phyloP scores from a whole-genome alignment of 2,113 vertebrate genomes.

The Paralichthys olivaceus region DNA sequence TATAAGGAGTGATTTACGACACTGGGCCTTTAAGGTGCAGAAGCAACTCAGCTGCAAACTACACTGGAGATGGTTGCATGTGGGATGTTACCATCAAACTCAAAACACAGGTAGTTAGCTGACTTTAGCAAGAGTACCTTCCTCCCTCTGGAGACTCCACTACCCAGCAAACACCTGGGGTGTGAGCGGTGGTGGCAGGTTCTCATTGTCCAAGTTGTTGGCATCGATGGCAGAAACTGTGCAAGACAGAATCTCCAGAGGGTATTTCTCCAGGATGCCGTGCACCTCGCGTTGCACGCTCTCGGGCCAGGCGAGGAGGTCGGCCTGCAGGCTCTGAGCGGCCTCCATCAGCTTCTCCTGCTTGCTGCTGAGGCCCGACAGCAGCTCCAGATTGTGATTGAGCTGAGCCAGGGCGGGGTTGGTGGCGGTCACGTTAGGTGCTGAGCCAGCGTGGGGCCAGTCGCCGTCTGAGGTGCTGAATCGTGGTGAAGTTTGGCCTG shows the following conservation, averaged over 20 bases:
- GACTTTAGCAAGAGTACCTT: constrained; percentile 13
- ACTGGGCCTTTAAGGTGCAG: constrained; percentile 7
- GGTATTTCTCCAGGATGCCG: constrained; percentile 90
- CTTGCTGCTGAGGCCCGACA: constrained; percentile 87
- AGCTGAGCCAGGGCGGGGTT: constrained; percentile 89
- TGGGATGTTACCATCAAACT: not conserved
- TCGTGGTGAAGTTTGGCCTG: constrained; percentile 88
- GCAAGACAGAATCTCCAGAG: constrained; percentile 86
- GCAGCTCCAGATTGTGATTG: constrained; percentile 89
- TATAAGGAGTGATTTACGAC: not conserved
- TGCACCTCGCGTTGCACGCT: constrained; percentile 88
- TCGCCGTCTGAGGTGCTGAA: constrained; percentile 81
- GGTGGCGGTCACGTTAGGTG: constrained; percentile 71
- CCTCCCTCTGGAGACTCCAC: not conserved
- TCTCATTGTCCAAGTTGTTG: constrained; percentile 91
- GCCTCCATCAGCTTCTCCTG: constrained; percentile 89
- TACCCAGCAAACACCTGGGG: constrained; percentile 93
- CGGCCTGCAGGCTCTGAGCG: constrained; percentile 89
- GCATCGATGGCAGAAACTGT: constrained; percentile 90
- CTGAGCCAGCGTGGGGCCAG: constrained; percentile 71
- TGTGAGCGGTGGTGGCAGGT: constrained; percentile 90
- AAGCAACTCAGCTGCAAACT: not conserved
- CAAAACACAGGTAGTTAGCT: not conserved
- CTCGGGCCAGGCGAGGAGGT: constrained; percentile 91
- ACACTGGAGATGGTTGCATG: not conserved